Evolutionary conservation across 1,140 invertebrate genomes (phyloP).

Genomic region (Drosophila cardini): DNA sequence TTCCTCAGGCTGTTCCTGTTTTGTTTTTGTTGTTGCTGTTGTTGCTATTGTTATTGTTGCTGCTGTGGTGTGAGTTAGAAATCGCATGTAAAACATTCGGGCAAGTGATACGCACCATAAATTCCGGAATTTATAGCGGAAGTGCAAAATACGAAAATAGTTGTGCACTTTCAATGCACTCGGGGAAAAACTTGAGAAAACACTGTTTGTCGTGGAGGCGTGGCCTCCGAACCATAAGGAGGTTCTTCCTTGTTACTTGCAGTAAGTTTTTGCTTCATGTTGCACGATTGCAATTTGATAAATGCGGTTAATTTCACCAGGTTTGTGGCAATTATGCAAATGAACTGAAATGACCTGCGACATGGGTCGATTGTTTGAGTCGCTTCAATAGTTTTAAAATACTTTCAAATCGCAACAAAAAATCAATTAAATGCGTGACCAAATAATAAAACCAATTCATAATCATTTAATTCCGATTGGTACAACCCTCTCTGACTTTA

Average conservation of each 20-base stretch:
- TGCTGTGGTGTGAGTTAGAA: slow-evolving; percentile 28
- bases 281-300: slow-evolving; percentile 60
- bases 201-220: not conserved
- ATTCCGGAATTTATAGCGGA: slow-evolving; percentile 77
- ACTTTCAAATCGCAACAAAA: slow-evolving; percentile 41
- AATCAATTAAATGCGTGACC: slow-evolving; percentile 59
- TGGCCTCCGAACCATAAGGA: slow-evolving; percentile 7
- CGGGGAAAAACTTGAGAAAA: slow-evolving; percentile 49
- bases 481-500: no score
- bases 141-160: slow-evolving; percentile 80
- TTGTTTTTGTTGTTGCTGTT: slow-evolving; percentile 1
- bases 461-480: not conserved
- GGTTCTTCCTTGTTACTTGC: not conserved
- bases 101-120: slow-evolving; percentile 78
- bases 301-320: slow-evolving; percentile 65
- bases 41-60: slow-evolving; percentile 4
- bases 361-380: not conserved
- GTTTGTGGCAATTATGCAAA: slow-evolving; percentile 70
- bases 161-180: slow-evolving; percentile 54
- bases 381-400: not conserved
- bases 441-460: slow-evolving; percentile 40
- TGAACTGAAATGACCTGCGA: slow-evolving; percentile 15
- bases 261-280: slow-evolving; percentile 16
- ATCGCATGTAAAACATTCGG: slow-evolving; percentile 74
- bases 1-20: not conserved